Base-by-base conservation (phyloP, 2,888 invertebrate species). In the Embidobia sp. region DNA sequence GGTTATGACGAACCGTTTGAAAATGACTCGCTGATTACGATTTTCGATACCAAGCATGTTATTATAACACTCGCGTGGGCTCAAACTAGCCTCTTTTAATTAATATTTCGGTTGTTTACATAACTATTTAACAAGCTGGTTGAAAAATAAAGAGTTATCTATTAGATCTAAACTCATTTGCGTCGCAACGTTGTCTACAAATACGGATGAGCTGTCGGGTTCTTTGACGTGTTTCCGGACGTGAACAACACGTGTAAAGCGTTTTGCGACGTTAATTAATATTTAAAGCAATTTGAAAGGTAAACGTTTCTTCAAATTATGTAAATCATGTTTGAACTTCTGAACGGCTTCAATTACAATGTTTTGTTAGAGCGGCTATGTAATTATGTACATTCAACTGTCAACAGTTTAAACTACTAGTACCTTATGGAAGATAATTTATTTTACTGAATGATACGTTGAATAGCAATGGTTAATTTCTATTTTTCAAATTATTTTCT, bases 71-170 rank as follows among this genome's bases (percentile, higher is more conserved):
- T 11, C 19, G 33, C 48, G 63, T 63, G 63, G 63, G 67, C 33
- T 19, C 18, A 13, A 15, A 3, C n/a, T 7, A 16, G 37, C 13
- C 19, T 53, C 13, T n/a, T 29, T 18, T 48, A 57, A 69, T 59
- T 69, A 42, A 69, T 44, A 57, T 69, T 69, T 69, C 18, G 57
- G 49, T 51, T 69, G 15, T 46, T 53, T 46, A 40, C 51, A 48
- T 49, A 37, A 42, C 29, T 11, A 51, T 42, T 22, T 53, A 44
- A 40, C 35, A 22, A 49, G 35, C 40, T 22, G 1, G 37, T 42
- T 16, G 10, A 6, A 22, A 3, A 27, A 11, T 10, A 33, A 37
- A 37, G 19, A 42, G 37, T 35, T 57, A 53, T 48, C 16, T 67
- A 37, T 67, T 48, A 13, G 49, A 69, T 69, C 69, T 69, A 64